These are phyloP conservation scores for Dicycla oo DNA, from an alignment of 2,888 invertebrate species.

Conservation along the genomic window DNA sequence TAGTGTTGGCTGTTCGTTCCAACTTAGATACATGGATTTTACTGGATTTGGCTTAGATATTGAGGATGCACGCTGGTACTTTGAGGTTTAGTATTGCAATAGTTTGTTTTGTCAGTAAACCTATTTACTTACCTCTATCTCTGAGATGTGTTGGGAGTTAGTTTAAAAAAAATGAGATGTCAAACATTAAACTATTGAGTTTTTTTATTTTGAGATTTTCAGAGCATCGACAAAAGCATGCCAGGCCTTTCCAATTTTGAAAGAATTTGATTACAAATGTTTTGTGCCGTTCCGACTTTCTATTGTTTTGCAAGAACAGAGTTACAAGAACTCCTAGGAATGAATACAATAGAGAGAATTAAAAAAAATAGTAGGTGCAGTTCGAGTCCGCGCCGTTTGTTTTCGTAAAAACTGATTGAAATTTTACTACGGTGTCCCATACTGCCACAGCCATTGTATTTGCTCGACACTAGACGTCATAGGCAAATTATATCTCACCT, in stretches of 20 bases:
- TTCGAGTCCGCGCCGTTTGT: no score
- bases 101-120: neutral
- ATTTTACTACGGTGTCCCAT: no score
- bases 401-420: no score
- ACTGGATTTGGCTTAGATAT: slow-evolving; percentile 45
- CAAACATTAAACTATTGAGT: neutral
- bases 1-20: slow-evolving; percentile 52
- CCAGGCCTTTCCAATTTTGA: no score
- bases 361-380: no score
- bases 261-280: no score
- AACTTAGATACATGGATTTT: slow-evolving; percentile 45
- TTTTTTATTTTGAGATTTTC: neutral
- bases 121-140: neutral
- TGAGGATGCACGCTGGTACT: slow-evolving; percentile 13
- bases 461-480: no score
- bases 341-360: neutral
- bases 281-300: no score
- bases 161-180: neutral
- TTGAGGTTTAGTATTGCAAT: slow-evolving; percentile 5
- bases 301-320: no score
- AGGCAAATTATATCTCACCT: no score
- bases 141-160: neutral
- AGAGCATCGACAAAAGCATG: no score
- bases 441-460: no score
- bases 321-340: neutral